Percentiles rank a stretch among this genome's conserved stretches.
phyloP scores from a whole-genome alignment of 2,797 vertebrate genomes.

The Erpetoichthys calabaricus region DNA sequence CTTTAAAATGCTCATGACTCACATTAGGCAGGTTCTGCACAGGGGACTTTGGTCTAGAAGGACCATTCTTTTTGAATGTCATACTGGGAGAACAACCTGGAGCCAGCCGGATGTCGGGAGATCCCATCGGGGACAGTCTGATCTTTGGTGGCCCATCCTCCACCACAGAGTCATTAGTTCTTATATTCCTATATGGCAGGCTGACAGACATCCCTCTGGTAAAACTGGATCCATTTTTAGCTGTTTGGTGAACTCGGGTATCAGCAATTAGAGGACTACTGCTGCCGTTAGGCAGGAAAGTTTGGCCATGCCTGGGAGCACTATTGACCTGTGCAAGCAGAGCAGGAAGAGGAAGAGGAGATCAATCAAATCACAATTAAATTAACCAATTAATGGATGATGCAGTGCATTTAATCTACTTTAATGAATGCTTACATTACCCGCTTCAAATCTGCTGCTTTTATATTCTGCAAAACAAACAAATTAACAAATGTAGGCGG shows the following conservation, averaged over 20 bases:
- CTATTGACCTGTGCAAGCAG: too few relatives aligned
- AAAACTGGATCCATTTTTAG: conserved; percentile 62
- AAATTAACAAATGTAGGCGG: too few relatives aligned
- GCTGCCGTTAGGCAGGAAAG: conserved; percentile 52
- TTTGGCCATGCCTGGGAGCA: conserved; percentile 44
- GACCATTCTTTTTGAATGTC: conserved; percentile 55
- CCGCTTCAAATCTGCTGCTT: too few relatives aligned
- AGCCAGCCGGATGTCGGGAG: conserved; percentile 73
- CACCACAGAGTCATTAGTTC: conserved; percentile 48
- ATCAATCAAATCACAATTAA: too few relatives aligned
- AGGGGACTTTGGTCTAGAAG: conserved; percentile 40
- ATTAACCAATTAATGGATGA: too few relatives aligned
- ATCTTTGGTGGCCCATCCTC: conserved; percentile 65
- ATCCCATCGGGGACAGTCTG: conserved; percentile 77
- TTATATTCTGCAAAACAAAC: too few relatives aligned
- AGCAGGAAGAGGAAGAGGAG: too few relatives aligned
- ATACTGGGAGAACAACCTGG: conserved; percentile 84
- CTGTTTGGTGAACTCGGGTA: conserved; percentile 44
- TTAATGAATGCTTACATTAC: too few relatives aligned
- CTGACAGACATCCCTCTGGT: conserved; percentile 60
- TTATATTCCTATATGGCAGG: conserved; percentile 47
- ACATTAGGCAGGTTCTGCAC: conserved; percentile 75
- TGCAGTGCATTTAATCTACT: too few relatives aligned
- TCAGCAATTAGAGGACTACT: conserved; percentile 52
- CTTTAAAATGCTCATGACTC: conserved; percentile 94